Evolutionary conservation across 2,888 invertebrate genomes (phyloP), one percentile per base, ranked within the genome.

Genomic region (Octodonta nipae): DNA sequence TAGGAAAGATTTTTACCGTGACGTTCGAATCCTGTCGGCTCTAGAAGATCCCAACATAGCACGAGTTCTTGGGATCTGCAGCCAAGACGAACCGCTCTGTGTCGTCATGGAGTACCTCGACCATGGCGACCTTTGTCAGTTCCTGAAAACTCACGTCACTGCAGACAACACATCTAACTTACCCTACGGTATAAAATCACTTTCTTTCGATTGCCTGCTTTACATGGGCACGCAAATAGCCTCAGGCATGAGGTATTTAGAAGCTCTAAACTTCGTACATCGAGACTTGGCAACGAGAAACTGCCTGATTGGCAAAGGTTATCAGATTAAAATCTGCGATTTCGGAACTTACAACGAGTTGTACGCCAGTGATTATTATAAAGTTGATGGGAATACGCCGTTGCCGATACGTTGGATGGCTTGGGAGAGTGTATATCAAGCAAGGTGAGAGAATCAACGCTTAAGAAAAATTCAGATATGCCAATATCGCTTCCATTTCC

Each of bases 261-360:
- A 91, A 64, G 75, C 83, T 28, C 68, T 87, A 44, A 84, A 86
- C 64, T 88, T 89, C 58, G 88, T 91, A 29, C 91, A 91, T 60
- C 71, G 89, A 28, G 88, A 91, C 63, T 65, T 89, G 49, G 86
- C 88, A 30, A 79, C 88, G 22, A 75, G 81, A 73, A 91, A 89
- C 61, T 85, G 85, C 55, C 66, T 91, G 37, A 78, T 91, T 36
- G 88, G 88, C 42, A 77, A 78, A 54, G 75, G 75, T 42, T 84
- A 79, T 60, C 76, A 78, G 50, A 73, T 86, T 40, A 86, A 87
- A 63, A 78, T 86, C 45, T 79, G 79, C 44, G 86, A 87, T 60
- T 85, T 85, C 55, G 85, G 84, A 22, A 83, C 84, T 12, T 82
- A 84, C 66, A 80, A 80, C 62, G 82, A 84, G 56, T 60, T 77